Evolutionary conservation across 2,888 invertebrate species (phyloP).

Genomic region (Harmothoe impar): DNA sequence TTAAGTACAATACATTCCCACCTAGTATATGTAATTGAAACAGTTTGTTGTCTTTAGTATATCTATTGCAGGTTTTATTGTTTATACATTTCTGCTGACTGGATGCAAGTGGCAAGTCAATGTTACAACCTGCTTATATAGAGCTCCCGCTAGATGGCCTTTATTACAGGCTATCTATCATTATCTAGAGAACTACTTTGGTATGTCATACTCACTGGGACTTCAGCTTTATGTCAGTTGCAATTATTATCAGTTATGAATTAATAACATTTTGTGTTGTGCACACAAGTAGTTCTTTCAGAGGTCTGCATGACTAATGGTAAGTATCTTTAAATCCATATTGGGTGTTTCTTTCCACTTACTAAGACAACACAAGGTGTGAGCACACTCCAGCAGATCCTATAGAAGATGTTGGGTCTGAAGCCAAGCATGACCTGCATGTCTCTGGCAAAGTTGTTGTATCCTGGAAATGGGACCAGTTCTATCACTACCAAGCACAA

Average conservation of each 20-base stretch:
- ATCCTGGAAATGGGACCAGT: not conserved
- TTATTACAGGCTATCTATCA: no score
- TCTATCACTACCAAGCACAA: not conserved
- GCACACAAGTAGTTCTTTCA: not conserved
- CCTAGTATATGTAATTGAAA: no score
- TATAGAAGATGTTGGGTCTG: constrained; percentile 35
- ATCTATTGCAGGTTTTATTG: no score
- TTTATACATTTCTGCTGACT: no score
- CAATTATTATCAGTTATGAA: not conserved
- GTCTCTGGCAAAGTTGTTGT: not conserved
- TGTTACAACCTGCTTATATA: no score
- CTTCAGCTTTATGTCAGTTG: not conserved
- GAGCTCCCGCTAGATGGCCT: no score
- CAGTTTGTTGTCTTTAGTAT: no score
- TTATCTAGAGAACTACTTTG: no score
- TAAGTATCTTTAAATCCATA: not conserved
- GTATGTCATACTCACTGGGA: not conserved
- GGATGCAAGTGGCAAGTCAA: no score
- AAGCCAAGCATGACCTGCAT: constrained; percentile 54
- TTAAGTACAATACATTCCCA: not conserved
- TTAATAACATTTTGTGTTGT: not conserved
- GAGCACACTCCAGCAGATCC: constrained; percentile 4
- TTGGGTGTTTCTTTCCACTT: not conserved
- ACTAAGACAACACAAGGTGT: constrained; percentile 4
- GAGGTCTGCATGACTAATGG: no score